These are phyloP conservation scores for Knipowitschia caucasica DNA, from an alignment of 2,797 vertebrate species.

Conservation along the genomic window DNA sequence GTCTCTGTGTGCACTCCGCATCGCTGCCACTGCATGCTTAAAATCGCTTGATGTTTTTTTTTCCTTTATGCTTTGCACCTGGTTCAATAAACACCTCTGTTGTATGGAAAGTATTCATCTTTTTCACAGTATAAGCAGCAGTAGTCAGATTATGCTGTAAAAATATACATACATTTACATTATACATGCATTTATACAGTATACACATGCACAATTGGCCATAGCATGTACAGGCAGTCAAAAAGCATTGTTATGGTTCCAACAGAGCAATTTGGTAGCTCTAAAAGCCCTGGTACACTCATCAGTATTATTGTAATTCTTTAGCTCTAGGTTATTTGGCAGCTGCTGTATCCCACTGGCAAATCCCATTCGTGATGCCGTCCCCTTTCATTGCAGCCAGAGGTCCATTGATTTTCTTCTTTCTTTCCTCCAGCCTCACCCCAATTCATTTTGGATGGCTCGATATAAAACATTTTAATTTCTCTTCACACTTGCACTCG, in stretches of 20 bases:
- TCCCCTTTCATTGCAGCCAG: conserved; percentile 88
- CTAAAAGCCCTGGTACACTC: conserved; percentile 87
- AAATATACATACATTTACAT: conserved; percentile 16
- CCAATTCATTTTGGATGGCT: conserved; percentile 91
- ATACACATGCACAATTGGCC: conserved; percentile 14
- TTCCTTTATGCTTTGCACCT: conserved; percentile 8
- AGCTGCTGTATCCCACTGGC: conserved; percentile 97
- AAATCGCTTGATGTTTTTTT: conserved; percentile 22
- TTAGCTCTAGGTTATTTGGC: conserved; percentile 94
- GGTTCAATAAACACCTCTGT: conserved; percentile 15
- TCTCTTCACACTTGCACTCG: conserved; percentile 85
- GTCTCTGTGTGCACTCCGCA: conserved; percentile 36
- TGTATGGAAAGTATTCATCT: conserved; percentile 21
- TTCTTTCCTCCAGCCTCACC: conserved; percentile 77
- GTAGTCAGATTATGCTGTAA: conserved; percentile 22
- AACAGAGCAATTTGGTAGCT: conserved; percentile 83
- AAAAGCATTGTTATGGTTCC: conserved; percentile 82
- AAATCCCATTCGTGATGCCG: conserved; percentile 90
- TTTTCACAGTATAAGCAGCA: conserved; percentile 14
- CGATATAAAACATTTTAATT: conserved; percentile 99
- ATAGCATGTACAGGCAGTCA: conserved; percentile 52
- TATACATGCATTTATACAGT: no score
- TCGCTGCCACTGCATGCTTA: conserved; percentile 36
- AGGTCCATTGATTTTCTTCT: conserved; percentile 92
- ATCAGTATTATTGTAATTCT: conserved; percentile 97